phyloP scores from a whole-genome alignment of 2,888 invertebrate species.

The Drosophila gaucha region DNA sequence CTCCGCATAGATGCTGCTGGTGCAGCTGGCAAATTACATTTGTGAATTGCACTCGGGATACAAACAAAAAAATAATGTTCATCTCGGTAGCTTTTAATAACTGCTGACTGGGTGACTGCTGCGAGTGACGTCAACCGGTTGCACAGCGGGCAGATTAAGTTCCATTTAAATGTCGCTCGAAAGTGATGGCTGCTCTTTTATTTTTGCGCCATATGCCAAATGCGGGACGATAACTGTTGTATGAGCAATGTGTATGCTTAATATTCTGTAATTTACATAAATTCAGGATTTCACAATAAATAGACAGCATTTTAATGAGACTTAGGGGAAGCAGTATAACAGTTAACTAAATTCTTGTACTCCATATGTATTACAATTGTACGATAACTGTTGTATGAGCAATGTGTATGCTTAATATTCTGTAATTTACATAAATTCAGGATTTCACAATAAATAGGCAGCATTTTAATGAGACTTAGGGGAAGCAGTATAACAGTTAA shows the following conservation, averaged over 20 bases:
- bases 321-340: no score
- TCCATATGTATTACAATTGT: not conserved
- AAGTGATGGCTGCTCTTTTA: not conserved
- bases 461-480: no score
- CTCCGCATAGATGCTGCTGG: not conserved
- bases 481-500: not conserved
- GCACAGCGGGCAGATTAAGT: conserved; percentile 29
- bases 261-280: conserved; percentile 1
- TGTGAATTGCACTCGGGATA: conserved; percentile 3
- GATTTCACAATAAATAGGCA: no score
- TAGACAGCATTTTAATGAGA: no score
- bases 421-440: conserved; percentile 2
- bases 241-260: not conserved
- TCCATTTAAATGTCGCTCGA: conserved; percentile 51
- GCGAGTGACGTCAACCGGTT: conserved; percentile 3
- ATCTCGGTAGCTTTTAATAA: conserved; percentile 8
- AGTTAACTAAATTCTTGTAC: not conserved
- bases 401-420: not conserved
- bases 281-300: no score
- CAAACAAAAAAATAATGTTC: conserved; percentile 5
- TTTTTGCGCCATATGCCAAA: no score
- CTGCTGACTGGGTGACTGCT: not conserved
- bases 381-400: not conserved
- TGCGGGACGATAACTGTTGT: not conserved
- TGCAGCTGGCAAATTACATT: conserved; percentile 8